A percentile compares a stretch with the other conserved stretches of the same genome.
Evolutionary conservation across 2,888 invertebrate genomes (phyloP).

Genomic region (Acanthosepion esculentum): DNA sequence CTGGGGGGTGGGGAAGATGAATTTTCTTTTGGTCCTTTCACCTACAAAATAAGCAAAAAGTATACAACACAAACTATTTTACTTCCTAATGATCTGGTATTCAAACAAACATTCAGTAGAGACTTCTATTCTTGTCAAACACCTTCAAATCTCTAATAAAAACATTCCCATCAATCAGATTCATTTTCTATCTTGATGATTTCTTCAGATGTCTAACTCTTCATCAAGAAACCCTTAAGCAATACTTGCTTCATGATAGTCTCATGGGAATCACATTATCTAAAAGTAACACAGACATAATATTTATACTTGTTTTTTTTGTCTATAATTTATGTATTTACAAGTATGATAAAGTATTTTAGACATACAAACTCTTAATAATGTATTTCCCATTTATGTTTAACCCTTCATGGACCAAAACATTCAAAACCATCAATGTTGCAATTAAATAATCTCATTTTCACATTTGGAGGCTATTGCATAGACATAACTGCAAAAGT

Average conservation of each 20-base stretch:
- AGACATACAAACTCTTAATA: not conserved
- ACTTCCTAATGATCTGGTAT: not conserved
- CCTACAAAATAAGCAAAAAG: too few species aligned
- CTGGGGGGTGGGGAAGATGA: not conserved
- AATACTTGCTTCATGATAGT: not conserved
- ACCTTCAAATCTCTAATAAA: not conserved
- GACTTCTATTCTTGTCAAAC: not conserved
- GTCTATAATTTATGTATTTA: too few species aligned
- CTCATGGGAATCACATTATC: not conserved
- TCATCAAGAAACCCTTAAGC: too few species aligned
- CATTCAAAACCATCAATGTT: too few species aligned
- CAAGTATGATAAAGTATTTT: not conserved
- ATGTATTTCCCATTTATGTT: too few species aligned
- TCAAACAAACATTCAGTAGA: not conserved
- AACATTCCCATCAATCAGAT: not conserved
- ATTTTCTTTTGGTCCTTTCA: too few species aligned
- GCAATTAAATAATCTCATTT: too few species aligned
- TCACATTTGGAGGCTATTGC: too few species aligned
- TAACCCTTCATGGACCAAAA: too few species aligned
- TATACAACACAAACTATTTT: not conserved
- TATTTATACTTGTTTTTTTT: not conserved
- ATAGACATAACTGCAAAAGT: too few species aligned
- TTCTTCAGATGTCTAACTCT: not conserved
- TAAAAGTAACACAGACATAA: not conserved
- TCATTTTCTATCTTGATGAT: not conserved